phyloP scores from a whole-genome alignment of 2,797 vertebrate species.

The Sternarchorhynchus goeldii region DNA sequence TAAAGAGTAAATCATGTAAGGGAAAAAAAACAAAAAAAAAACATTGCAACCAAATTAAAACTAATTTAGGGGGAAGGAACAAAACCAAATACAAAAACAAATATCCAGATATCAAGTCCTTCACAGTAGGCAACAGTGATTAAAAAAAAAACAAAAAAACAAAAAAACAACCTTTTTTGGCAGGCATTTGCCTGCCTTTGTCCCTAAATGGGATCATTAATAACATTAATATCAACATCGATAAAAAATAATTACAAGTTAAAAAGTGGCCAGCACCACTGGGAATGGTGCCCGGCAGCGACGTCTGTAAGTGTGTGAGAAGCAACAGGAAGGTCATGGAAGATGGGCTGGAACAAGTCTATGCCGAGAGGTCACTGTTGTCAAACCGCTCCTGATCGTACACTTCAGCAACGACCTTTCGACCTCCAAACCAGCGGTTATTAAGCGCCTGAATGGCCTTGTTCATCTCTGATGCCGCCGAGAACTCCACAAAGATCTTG shows the following conservation, averaged over 20 bases:
- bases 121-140: slow-evolving; percentile 62
- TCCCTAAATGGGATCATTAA: slow-evolving; percentile 59
- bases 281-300: slow-evolving; percentile 51
- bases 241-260: slow-evolving; percentile 69
- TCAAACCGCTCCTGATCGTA: slow-evolving; percentile 92
- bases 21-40: slow-evolving; percentile 5
- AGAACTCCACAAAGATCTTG: slow-evolving; percentile 94
- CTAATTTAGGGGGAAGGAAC: slow-evolving; percentile 36
- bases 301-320: slow-evolving; percentile 44
- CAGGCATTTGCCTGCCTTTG: slow-evolving; percentile 54
- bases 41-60: slow-evolving; percentile 54
- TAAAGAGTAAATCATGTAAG: slow-evolving; percentile 42
- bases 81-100: slow-evolving; percentile 52
- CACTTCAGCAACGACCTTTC: slow-evolving; percentile 87
- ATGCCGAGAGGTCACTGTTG: slow-evolving; percentile 88
- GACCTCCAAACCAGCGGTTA: slow-evolving; percentile 91
- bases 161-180: slow-evolving; percentile 21
- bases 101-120: slow-evolving; percentile 57
- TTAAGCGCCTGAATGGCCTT: slow-evolving; percentile 90
- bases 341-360: slow-evolving; percentile 62
- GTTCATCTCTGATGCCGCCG: slow-evolving; percentile 84
- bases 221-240: slow-evolving; percentile 62
- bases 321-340: slow-evolving; percentile 32
- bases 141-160: slow-evolving; percentile 49
- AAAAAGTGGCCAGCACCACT: slow-evolving; percentile 61